Conservation (phyloP, 2,797 vertebrate genomes). For the Microchirus variegatus region DNA sequence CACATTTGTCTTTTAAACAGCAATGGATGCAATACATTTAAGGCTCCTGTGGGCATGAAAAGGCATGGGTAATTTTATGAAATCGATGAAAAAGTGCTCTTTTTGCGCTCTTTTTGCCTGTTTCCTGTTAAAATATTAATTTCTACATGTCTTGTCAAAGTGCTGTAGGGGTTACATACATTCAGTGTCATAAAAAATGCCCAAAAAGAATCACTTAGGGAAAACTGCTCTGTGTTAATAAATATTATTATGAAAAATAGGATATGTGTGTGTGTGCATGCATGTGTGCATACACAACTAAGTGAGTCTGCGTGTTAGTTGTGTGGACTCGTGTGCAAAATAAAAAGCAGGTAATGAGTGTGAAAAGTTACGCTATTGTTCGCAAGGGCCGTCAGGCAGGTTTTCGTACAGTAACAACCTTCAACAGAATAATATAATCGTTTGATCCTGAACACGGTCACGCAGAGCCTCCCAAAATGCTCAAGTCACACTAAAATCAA, state of each 20-base stretch:
- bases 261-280: not conserved
- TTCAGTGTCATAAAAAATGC: too few species aligned
- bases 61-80: conserved; percentile 59
- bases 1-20: conserved; percentile 30
- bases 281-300: not conserved
- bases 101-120: conserved; percentile 49
- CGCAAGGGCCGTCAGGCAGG: not conserved
- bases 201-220: conserved; percentile 20
- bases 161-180: conserved; percentile 55
- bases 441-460: conserved; percentile 24
- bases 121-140: conserved; percentile 68
- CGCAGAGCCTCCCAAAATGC: conserved; percentile 32
- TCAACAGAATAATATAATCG: conserved; percentile 25
- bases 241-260: not conserved
- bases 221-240: conserved; percentile 23
- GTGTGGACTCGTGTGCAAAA: not conserved
- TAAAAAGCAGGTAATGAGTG: conserved; percentile 11
- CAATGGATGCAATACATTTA: conserved; percentile 20
- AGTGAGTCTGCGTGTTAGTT: not conserved
- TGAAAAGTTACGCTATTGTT: conserved; percentile 4
- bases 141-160: conserved; percentile 45
- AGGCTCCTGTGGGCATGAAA: conserved; percentile 35
- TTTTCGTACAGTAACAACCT: conserved; percentile 27
- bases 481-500: conserved; percentile 60
- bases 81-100: conserved; percentile 53